Conservation (phyloP, 2,888 invertebrate species). For the Pachliopta kotzebuea region DNA sequence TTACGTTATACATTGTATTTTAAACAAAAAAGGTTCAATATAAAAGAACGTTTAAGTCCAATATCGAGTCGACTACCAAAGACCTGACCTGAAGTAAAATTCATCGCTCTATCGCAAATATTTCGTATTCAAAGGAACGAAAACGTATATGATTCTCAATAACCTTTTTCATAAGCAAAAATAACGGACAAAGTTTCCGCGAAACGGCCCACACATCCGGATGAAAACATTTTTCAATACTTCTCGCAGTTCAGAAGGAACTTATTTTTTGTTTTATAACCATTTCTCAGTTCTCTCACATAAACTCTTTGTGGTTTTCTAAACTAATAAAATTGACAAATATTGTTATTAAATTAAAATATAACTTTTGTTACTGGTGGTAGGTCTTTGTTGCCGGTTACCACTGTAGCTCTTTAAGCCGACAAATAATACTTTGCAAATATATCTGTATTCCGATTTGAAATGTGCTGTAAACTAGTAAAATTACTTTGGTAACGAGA, state of each 20-base stretch:
- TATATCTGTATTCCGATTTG: no score
- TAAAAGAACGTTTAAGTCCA: conserved; percentile 12
- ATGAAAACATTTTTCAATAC: conserved; percentile 20
- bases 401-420: no score
- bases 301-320: background rate
- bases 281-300: background rate
- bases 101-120: conserved; percentile 15
- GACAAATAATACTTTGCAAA: no score
- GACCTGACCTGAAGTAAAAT: conserved; percentile 1
- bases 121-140: conserved; percentile 24
- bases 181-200: conserved; percentile 13
- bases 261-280: conserved; percentile 6
- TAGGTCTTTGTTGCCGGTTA: no score
- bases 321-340: no score
- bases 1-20: no score
- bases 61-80: background rate
- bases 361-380: no score
- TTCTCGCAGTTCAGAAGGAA: background rate
- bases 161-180: conserved; percentile 21
- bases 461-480: no score
- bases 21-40: background rate
- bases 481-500: no score
- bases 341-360: no score
- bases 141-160: conserved; percentile 15
- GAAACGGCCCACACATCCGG: conserved; percentile 8